phyloP scores from a whole-genome alignment of 2,888 invertebrate genomes.

The Microctonus aethiopoides region DNA sequence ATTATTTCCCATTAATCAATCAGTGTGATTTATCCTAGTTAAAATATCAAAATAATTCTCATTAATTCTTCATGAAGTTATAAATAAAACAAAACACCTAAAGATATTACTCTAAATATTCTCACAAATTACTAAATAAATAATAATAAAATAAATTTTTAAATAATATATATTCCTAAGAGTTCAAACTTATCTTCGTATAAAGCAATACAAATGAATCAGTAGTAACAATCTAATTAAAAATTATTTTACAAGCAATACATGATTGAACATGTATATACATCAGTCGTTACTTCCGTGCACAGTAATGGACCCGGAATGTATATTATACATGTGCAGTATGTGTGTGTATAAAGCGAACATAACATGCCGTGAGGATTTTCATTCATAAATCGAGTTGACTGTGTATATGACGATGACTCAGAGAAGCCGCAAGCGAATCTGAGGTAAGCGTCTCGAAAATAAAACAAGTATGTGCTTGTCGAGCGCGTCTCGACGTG shows the following conservation, averaged over 20 bases:
- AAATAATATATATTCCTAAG: no score
- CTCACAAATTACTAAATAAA: no score
- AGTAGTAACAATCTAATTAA: background rate
- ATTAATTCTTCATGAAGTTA: no score
- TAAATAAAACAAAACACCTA: no score
- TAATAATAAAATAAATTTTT: no score
- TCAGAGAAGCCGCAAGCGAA: conserved; percentile 38
- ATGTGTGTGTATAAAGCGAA: background rate
- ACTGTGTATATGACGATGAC: conserved; percentile 24
- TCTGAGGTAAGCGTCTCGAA: conserved; percentile 51
- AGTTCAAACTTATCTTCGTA: no score
- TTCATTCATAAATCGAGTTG: conserved; percentile 34
- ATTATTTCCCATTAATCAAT: no score
- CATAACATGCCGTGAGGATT: conserved; percentile 25
- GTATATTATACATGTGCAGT: conserved; percentile 29
- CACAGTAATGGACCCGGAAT: conserved; percentile 25
- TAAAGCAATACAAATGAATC: no score
- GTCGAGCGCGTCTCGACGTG: conserved; percentile 2
- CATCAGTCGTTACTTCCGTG: background rate
- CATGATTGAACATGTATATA: background rate
- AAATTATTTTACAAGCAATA: background rate
- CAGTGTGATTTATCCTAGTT: no score
- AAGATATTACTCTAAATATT: no score
- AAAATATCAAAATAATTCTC: no score
- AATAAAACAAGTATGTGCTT: conserved; percentile 39